These are phyloP conservation scores for Elymnias hypermnestra DNA, from an alignment of 1,140 invertebrate genomes.

Conservation along the genomic window DNA sequence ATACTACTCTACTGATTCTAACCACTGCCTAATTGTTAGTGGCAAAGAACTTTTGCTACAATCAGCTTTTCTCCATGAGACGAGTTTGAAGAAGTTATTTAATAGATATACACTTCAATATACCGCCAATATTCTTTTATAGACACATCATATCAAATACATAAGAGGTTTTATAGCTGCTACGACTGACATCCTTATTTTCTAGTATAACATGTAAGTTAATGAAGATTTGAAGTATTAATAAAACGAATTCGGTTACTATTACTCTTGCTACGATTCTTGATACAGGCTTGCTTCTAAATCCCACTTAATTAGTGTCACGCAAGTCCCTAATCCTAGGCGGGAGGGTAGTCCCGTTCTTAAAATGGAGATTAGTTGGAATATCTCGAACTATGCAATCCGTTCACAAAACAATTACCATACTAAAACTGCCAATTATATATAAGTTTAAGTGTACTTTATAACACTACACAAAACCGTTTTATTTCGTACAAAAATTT, in stretches of 20 bases:
- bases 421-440: conserved; percentile 20
- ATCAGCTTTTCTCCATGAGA: no score
- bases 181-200: no score
- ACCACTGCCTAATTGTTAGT: neutral
- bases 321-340: conserved; percentile 73
- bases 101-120: no score
- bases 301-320: conserved; percentile 74
- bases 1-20: no score
- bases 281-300: conserved; percentile 72
- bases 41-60: neutral
- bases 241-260: no score
- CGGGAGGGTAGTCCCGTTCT: conserved; percentile 67
- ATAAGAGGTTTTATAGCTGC: no score
- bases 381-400: conserved; percentile 67
- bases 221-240: no score
- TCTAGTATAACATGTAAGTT: no score
- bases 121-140: no score
- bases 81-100: no score
- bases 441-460: neutral
- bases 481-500: no score
- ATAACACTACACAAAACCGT: neutral
- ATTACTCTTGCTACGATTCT: conserved; percentile 66
- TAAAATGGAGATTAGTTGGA: conserved; percentile 73
- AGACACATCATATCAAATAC: no score
- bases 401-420: conserved; percentile 55